Conservation (phyloP, 2,797 vertebrate species). For the Gymnothorax reevesii region DNA sequence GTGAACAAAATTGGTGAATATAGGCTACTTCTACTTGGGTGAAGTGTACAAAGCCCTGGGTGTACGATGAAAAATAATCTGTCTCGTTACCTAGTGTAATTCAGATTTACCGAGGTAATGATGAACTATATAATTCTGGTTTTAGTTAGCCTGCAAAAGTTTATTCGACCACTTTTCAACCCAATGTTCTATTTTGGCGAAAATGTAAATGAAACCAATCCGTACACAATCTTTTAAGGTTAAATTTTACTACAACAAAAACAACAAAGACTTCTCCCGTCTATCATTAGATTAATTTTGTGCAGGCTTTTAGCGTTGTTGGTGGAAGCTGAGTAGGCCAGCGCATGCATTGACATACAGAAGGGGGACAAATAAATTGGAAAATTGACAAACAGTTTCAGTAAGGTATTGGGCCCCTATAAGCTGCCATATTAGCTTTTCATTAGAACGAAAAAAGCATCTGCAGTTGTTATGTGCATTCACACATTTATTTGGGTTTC, state of each 20-base stretch:
- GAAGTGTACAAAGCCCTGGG: neutral
- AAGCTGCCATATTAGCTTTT: too few relatives aligned
- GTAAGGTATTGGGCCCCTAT: too few relatives aligned
- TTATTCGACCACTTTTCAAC: neutral
- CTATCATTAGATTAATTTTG: neutral
- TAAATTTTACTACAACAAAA: neutral
- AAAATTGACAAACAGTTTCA: too few relatives aligned
- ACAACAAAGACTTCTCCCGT: neutral
- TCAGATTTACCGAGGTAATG: neutral
- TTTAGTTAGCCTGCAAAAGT: too few relatives aligned
- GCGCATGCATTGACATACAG: neutral
- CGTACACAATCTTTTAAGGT: too few relatives aligned
- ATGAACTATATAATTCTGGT: too few relatives aligned
- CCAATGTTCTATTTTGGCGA: neutral
- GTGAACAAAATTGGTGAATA: neutral
- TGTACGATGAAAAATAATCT: neutral
- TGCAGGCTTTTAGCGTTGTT: neutral
- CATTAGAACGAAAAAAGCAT: too few relatives aligned
- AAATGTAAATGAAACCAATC: too few relatives aligned
- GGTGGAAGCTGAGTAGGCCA: neutral
- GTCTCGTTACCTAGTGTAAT: neutral
- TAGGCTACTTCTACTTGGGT: neutral
- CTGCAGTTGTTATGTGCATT: too few relatives aligned
- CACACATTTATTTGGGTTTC: too few relatives aligned
- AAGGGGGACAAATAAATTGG: too few relatives aligned